Conservation (phyloP, 2,113 vertebrate species). For the Microtus oregoni region DNA sequence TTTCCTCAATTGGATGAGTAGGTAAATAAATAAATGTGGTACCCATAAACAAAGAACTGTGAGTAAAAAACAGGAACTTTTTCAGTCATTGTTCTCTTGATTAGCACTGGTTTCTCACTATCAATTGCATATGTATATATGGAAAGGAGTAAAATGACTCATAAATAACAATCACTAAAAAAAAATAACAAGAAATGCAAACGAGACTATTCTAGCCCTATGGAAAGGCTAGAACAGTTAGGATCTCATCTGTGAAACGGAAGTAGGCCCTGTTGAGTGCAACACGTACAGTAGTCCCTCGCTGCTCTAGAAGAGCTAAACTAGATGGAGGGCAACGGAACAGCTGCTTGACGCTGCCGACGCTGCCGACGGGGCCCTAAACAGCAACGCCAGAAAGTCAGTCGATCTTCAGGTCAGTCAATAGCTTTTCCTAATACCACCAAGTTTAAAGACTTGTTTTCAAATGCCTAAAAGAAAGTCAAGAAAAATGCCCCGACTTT, state of each 20-base stretch:
- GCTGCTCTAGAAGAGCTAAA: not conserved
- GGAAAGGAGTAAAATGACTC: not conserved
- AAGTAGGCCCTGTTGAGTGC: not conserved
- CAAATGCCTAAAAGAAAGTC: not conserved
- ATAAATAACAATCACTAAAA: not conserved
- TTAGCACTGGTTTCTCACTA: not conserved
- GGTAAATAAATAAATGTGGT: not conserved
- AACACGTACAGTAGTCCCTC: not conserved
- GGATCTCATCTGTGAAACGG: not conserved
- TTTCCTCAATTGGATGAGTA: not conserved
- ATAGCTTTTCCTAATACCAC: not conserved
- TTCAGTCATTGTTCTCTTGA: not conserved
- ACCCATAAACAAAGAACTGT: not conserved
- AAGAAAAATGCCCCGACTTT: not conserved
- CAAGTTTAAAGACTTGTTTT: not conserved
- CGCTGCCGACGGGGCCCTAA: too few species aligned
- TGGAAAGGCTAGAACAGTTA: not conserved
- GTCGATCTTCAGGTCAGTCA: not conserved
- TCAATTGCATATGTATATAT: not conserved
- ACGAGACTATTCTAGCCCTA: not conserved
- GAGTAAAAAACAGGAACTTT: not conserved
- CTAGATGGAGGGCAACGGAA: accelerated
- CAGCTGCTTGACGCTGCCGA: accelerated
- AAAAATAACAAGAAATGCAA: not conserved
- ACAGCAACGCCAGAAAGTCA: not conserved